Percentiles rank a stretch among this genome's conserved stretches.
Evolutionary conservation across 2,888 invertebrate species (phyloP).

Genomic region (Nebria salina): DNA sequence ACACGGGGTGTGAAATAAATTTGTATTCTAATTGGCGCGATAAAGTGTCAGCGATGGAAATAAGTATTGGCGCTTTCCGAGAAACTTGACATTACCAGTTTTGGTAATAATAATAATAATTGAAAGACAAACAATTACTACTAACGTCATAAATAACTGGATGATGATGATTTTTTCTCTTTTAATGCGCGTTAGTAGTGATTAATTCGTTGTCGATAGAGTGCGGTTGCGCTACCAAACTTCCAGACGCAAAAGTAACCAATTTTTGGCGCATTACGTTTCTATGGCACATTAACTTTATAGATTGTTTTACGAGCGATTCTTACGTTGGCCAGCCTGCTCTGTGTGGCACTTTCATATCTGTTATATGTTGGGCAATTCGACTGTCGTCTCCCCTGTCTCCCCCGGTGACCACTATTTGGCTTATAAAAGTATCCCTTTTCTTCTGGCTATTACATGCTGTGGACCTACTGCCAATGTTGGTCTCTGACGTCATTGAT

Average conservation of each 20-base stretch:
- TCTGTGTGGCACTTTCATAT: slow-evolving; percentile 16
- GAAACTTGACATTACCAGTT: not conserved
- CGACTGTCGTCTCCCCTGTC: slow-evolving; percentile 22
- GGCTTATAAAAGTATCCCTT: slow-evolving; percentile 44
- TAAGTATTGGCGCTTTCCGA: slow-evolving; percentile 6
- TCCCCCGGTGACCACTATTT: slow-evolving; percentile 38
- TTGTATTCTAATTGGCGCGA: slow-evolving; percentile 38
- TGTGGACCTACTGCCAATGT: slow-evolving; percentile 35
- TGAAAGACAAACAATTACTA: not conserved
- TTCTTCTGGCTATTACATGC: slow-evolving; percentile 43
- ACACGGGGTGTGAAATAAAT: slow-evolving; percentile 34
- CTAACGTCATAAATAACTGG: not conserved
- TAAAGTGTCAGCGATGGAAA: slow-evolving; percentile 42
- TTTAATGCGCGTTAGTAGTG: not conserved
- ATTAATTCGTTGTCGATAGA: not conserved
- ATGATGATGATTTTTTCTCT: not conserved
- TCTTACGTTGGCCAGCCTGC: slow-evolving; percentile 43
- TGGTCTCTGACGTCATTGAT: slow-evolving; percentile 39
- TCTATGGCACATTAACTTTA: slow-evolving; percentile 45
- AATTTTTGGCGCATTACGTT: slow-evolving; percentile 45
- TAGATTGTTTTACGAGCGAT: slow-evolving; percentile 46
- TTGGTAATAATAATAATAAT: not conserved
- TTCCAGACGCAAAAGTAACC: slow-evolving; percentile 38
- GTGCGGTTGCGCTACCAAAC: not conserved
- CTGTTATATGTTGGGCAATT: slow-evolving; percentile 25